Evolutionary conservation across 92 coral and sea anemone species (phyloP).

Genomic region (Zoanthus sansibaricus): DNA sequence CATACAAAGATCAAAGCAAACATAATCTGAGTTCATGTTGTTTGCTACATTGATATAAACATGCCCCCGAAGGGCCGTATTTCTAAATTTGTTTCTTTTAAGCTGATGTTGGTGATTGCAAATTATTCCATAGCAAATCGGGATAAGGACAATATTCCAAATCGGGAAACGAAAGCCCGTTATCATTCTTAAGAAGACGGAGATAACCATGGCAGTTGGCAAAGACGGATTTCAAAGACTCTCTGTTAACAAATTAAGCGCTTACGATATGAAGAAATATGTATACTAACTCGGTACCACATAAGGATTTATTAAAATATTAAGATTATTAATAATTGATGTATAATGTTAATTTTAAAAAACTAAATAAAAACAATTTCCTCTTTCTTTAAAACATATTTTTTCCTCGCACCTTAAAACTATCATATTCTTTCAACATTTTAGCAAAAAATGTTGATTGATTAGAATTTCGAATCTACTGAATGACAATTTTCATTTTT

Average conservation of each 20-base stretch:
- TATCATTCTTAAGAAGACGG: neutral
- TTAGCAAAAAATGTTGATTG: too few relatives aligned
- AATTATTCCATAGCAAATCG: neutral
- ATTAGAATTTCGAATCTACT: too few relatives aligned
- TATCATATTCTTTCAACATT: too few relatives aligned
- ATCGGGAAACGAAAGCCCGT: neutral
- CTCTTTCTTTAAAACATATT: too few relatives aligned
- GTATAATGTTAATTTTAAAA: too few relatives aligned
- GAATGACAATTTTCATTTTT: too few relatives aligned
- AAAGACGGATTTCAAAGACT: neutral
- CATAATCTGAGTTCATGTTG: neutral
- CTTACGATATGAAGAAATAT: too few relatives aligned
- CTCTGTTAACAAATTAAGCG: neutral
- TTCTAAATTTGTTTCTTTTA: neutral
- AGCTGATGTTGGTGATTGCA: neutral
- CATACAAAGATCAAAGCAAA: constrained; percentile 30
- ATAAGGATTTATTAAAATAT: too few relatives aligned
- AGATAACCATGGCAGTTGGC: neutral
- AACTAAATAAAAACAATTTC: too few relatives aligned
- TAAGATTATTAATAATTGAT: too few relatives aligned
- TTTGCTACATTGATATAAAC: neutral
- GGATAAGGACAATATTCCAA: neutral
- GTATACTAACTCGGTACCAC: too few relatives aligned
- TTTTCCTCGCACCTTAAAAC: too few relatives aligned
- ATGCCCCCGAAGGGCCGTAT: neutral